phyloP scores from a whole-genome alignment of 2,113 vertebrate species.

The Coreoperca whiteheadi region DNA sequence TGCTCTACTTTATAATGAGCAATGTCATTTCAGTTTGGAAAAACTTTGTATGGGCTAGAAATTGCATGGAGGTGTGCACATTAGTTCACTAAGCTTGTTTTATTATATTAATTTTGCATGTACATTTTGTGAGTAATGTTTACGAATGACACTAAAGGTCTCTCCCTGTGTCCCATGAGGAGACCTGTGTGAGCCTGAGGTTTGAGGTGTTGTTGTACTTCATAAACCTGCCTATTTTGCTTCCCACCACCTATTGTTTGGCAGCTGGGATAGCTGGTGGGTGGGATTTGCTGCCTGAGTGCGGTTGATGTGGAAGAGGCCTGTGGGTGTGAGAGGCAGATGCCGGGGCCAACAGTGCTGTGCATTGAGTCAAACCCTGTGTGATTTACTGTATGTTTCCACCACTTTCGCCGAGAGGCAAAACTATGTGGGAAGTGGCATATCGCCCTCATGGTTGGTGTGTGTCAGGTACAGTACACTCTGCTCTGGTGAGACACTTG shows the following conservation, averaged over 20 bases:
- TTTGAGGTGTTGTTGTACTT: constrained; percentile 43
- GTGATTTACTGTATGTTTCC: constrained; percentile 22
- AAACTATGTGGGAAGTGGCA: constrained; percentile 37
- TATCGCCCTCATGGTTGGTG: constrained; percentile 28
- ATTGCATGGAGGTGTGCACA: neutral
- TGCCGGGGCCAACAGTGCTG: constrained; percentile 37
- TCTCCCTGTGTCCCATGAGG: constrained; percentile 10
- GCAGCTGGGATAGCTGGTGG: constrained; percentile 69
- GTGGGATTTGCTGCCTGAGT: constrained; percentile 50
- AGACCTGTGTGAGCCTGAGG: constrained; percentile 12
- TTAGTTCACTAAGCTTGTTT: neutral
- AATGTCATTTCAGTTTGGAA: neutral
- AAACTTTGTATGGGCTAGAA: neutral
- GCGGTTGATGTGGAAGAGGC: constrained; percentile 52
- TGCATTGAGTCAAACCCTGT: constrained; percentile 27
- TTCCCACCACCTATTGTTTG: constrained; percentile 66
- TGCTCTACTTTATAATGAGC: neutral
- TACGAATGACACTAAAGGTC: constrained; percentile 2
- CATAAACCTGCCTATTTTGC: constrained; percentile 38
- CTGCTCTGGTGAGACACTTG: constrained; percentile 18
- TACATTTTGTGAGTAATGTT: constrained; percentile 6
- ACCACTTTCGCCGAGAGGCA: constrained; percentile 36
- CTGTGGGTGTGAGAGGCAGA: constrained; percentile 66
- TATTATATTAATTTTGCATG: neutral
- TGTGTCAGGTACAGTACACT: constrained; percentile 33